Conservation (phyloP, 2,113 vertebrate species). For the Mystacornis crossleyi region DNA sequence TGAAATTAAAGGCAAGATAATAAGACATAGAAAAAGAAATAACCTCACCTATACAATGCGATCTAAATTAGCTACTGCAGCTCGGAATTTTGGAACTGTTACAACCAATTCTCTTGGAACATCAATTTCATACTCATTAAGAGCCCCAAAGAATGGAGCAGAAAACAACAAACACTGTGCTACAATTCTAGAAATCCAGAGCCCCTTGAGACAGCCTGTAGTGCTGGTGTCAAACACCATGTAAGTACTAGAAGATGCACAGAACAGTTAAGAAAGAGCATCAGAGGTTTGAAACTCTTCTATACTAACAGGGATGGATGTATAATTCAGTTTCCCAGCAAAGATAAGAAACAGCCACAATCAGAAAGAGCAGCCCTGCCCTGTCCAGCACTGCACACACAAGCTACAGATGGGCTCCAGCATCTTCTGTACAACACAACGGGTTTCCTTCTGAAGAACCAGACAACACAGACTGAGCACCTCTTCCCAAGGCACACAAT, state of each 20-base stretch:
- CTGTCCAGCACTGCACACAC: background rate
- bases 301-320: background rate
- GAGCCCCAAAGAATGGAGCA: background rate
- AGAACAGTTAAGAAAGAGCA: background rate
- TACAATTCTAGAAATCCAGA: background rate
- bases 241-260: background rate
- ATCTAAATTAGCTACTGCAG: background rate
- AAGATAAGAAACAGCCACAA: background rate
- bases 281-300: background rate
- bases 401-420: background rate
- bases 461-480: background rate
- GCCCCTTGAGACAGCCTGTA: background rate
- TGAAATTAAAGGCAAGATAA: background rate
- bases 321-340: background rate
- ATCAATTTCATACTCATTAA: background rate
- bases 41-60: background rate
- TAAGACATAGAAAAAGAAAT: background rate
- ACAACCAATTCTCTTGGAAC: background rate
- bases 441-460: background rate
- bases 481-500: background rate
- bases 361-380: background rate
- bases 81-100: background rate
- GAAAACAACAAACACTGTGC: background rate
- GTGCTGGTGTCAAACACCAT: background rate
- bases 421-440: background rate